Evolutionary conservation across 1,140 invertebrate genomes (phyloP).

Genomic region (Anoplophora glabripennis): DNA sequence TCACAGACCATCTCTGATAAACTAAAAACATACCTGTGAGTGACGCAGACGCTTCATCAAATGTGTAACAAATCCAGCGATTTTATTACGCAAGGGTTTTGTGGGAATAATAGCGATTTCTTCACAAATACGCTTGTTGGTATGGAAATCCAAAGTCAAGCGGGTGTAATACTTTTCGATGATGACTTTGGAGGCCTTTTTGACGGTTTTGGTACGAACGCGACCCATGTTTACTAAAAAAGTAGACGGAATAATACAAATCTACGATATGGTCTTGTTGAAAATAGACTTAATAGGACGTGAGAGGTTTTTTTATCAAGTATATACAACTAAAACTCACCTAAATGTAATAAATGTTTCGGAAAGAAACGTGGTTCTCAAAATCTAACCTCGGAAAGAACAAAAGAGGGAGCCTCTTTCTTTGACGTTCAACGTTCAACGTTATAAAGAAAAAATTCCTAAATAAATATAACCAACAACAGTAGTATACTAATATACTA

Average conservation of each 20-base stretch:
- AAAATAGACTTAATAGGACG: slow-evolving; percentile 50
- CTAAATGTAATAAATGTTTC: slow-evolving; percentile 1
- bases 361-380: slow-evolving; percentile 28
- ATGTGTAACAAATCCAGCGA: slow-evolving; percentile 98
- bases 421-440: slow-evolving; percentile 60
- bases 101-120: slow-evolving; percentile 99
- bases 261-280: neutral
- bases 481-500: no score
- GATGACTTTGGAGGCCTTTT: slow-evolving; percentile 98
- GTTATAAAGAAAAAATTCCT: neutral
- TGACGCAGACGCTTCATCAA: slow-evolving; percentile 97
- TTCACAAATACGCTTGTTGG: slow-evolving; percentile 98
- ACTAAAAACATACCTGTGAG: slow-evolving; percentile 69
- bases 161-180: slow-evolving; percentile 99
- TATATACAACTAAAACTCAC: slow-evolving; percentile 15
- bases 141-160: slow-evolving; percentile 96
- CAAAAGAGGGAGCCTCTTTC: slow-evolving; percentile 43
- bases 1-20: neutral
- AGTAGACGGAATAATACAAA: neutral
- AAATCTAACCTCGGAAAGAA: slow-evolving; percentile 22
- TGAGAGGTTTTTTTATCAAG: neutral
- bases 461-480: neutral
- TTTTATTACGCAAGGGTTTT: slow-evolving; percentile 96
- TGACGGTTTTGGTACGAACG: slow-evolving; percentile 98
- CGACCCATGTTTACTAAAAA: slow-evolving; percentile 70